Evolutionary conservation across 2,113 vertebrate species (phyloP).

Genomic region (Mesoclemmys tuberculata): DNA sequence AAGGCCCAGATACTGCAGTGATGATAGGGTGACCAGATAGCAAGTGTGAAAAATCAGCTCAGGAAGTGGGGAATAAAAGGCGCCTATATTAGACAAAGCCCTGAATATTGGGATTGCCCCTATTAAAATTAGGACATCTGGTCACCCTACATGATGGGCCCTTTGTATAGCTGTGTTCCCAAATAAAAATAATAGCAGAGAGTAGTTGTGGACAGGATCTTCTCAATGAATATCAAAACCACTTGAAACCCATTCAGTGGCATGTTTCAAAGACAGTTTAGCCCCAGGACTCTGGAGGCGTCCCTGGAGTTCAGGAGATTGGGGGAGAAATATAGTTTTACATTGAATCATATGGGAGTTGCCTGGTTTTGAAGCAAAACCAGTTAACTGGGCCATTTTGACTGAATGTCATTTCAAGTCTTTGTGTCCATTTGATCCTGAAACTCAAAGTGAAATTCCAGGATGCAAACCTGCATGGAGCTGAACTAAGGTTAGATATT

Average conservation of each 20-base stretch:
- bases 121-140: not conserved
- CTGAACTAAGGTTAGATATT: not conserved
- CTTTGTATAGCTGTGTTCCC: not conserved
- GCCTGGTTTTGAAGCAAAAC: not conserved
- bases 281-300: not conserved
- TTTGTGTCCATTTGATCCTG: not conserved
- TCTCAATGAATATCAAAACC: not conserved
- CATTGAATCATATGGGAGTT: not conserved
- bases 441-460: not conserved
- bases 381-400: not conserved
- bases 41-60: not conserved
- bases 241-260: not conserved
- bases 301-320: not conserved
- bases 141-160: not conserved
- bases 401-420: not conserved
- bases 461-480: not conserved
- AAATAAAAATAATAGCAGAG: not conserved
- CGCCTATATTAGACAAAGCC: not conserved
- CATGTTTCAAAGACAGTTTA: not conserved
- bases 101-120: not conserved
- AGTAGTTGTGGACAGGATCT: not conserved
- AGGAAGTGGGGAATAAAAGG: not conserved
- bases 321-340: not conserved
- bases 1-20: not conserved
- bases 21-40: not conserved